Conservation (phyloP, 2,113 vertebrate species). For the Myanophis thanlyinensis region DNA sequence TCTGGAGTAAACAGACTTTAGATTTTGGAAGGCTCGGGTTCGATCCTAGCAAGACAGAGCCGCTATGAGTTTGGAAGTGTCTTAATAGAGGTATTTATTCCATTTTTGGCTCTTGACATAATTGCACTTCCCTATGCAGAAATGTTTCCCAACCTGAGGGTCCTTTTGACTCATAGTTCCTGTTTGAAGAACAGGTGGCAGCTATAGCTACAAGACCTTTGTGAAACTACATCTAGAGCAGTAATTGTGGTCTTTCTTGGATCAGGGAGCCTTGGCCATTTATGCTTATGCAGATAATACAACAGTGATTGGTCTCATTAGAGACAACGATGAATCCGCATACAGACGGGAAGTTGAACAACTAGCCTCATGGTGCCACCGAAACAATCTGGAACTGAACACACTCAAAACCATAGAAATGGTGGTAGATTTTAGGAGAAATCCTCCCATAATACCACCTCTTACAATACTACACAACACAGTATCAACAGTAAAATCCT, state of each 20-base stretch:
- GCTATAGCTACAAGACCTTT: background rate
- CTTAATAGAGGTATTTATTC: background rate
- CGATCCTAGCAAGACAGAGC: background rate
- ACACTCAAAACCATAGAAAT: no score
- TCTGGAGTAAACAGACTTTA: background rate
- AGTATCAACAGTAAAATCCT: no score
- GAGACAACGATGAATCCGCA: no score
- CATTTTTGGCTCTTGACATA: background rate
- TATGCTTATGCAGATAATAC: no score
- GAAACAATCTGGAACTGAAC: no score
- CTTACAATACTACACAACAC: no score
- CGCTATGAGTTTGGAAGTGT: background rate
- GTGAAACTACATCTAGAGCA: background rate
- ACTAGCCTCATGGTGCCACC: no score
- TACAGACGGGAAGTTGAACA: no score
- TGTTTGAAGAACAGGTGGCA: background rate
- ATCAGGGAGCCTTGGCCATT: background rate
- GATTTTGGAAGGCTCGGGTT: background rate
- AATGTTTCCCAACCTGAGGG: background rate
- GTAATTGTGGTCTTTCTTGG: background rate
- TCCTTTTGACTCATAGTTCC: background rate
- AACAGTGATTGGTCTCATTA: no score
- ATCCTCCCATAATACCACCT: no score
- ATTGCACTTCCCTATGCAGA: background rate
- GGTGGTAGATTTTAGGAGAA: no score